These are phyloP conservation scores for Balanococcus diminutus DNA, from an alignment of 2,888 invertebrate species.

Conservation along the genomic window DNA sequence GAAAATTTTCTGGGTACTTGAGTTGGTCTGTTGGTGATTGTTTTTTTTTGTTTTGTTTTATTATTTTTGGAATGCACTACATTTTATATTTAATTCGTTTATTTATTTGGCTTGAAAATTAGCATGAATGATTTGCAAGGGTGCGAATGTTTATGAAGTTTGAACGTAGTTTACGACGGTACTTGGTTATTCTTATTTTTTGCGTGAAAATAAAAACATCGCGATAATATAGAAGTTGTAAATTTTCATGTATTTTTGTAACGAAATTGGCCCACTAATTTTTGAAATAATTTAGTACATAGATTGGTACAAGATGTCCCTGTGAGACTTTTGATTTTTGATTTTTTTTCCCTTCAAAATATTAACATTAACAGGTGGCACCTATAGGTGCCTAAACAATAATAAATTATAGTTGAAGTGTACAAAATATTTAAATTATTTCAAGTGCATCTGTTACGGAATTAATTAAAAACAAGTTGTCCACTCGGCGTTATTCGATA, in stretches of 20 bases:
- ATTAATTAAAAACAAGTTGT: slow-evolving; percentile 29
- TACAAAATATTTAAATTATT: background rate
- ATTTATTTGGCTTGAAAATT: background rate
- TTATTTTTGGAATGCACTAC: background rate
- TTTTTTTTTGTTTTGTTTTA: background rate
- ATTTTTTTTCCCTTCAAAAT: background rate
- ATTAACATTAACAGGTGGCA: background rate
- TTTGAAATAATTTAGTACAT: background rate
- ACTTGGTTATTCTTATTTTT: background rate
- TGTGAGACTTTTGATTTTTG: background rate
- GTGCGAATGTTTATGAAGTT: background rate
- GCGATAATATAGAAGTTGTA: background rate
- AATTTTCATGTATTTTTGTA: background rate
- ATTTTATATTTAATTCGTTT: background rate
- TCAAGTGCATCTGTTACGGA: slow-evolving; percentile 3
- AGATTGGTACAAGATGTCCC: background rate
- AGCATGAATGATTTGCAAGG: background rate
- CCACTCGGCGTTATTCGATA: slow-evolving; percentile 12
- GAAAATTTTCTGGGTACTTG: background rate
- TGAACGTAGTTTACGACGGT: background rate
- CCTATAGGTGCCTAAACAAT: background rate
- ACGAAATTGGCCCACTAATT: background rate
- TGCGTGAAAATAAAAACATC: background rate
- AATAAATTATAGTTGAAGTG: background rate
- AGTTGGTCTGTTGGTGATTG: background rate